These are phyloP conservation scores for Ptyas mucosa DNA, from an alignment of 2,113 vertebrate species.

Conservation along the genomic window DNA sequence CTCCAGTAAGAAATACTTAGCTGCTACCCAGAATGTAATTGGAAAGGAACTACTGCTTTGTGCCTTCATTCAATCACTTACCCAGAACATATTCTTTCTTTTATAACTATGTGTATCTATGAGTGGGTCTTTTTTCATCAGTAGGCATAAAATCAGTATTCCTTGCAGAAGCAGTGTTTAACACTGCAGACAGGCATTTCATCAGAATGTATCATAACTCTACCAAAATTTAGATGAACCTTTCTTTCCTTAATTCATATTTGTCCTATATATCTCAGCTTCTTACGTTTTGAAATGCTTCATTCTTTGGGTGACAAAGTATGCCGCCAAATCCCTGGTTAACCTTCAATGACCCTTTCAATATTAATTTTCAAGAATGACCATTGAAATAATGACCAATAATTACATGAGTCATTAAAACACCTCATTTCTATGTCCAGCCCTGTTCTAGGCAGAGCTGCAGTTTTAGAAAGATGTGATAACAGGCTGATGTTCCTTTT, in stretches of 20 bases:
- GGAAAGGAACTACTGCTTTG: background rate
- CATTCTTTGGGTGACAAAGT: slow-evolving; percentile 7
- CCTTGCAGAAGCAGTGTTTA: background rate
- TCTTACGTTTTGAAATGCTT: background rate
- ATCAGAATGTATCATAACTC: background rate
- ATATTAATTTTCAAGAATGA: slow-evolving; percentile 15
- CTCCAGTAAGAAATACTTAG: background rate
- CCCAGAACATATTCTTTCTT: background rate
- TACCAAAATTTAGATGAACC: background rate
- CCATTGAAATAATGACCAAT: slow-evolving; percentile 38
- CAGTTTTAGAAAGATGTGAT: slow-evolving; percentile 44
- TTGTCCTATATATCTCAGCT: background rate
- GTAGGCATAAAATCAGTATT: background rate
- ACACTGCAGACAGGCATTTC: background rate
- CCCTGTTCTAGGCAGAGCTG: background rate
- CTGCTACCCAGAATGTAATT: background rate
- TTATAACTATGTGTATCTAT: background rate
- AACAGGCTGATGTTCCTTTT: slow-evolving; percentile 44
- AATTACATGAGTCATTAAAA: slow-evolving; percentile 43
- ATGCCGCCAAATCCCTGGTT: background rate
- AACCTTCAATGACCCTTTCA: slow-evolving; percentile 39
- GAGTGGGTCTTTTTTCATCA: background rate
- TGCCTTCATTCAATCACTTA: background rate
- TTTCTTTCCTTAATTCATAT: background rate
- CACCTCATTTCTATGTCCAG: background rate